Percentiles rank a stretch among this genome's conserved stretches.
phyloP scores from a whole-genome alignment of 92 coral and sea anemone genomes.

The Hydrozoanthus gracilis region DNA sequence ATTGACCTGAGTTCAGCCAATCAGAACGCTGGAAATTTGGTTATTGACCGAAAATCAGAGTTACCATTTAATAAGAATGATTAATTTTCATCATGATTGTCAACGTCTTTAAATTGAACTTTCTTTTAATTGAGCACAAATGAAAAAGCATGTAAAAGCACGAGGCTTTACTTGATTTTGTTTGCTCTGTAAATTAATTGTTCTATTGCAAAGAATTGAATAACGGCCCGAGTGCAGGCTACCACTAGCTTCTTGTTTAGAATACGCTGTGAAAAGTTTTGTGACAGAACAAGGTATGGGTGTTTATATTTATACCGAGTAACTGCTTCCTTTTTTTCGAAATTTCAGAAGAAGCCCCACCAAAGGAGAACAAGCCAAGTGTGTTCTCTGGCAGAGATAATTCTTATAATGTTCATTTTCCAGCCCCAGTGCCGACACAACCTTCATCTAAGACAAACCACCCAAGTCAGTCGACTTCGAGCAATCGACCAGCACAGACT shows the following conservation, averaged over 20 bases:
- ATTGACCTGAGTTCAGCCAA: no score
- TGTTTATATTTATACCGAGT: not conserved
- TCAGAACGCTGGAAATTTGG: no score
- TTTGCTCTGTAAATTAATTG: no score
- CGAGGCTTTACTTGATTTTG: no score
- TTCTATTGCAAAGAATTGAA: no score
- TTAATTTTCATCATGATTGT: not conserved
- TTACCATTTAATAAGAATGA: no score
- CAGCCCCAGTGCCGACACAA: slow-evolving; percentile 1
- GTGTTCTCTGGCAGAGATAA: not conserved
- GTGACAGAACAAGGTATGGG: not conserved
- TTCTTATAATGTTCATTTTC: not conserved
- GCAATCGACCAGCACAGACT: not conserved
- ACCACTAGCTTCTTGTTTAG: no score
- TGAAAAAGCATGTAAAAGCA: not conserved
- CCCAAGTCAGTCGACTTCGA: not conserved
- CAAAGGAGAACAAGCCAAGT: not conserved
- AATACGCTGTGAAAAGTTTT: not conserved
- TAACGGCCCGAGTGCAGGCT: no score
- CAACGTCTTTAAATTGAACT: not conserved
- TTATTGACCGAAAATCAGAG: no score
- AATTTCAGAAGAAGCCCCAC: slow-evolving; percentile 27
- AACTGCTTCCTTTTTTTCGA: not conserved
- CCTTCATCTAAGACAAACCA: not conserved
- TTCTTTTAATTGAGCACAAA: not conserved